Evolutionary conservation across 30 jellyfish, hydroid and myxozoan genomes (phyloP).

Genomic region (Aurelia coerulea): DNA sequence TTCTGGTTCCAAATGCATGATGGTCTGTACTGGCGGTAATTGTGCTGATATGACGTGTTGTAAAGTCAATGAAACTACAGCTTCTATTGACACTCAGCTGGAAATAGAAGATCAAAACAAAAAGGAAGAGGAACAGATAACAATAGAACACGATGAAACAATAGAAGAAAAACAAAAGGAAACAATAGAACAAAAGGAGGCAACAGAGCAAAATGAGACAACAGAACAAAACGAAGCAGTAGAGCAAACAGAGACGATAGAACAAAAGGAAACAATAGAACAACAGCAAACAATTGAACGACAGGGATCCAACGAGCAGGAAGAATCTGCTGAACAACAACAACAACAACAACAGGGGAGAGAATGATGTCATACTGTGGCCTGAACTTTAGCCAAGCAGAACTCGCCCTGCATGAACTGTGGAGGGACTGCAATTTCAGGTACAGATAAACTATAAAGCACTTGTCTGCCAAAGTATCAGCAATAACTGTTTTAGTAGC

Average conservation of each 20-base stretch:
- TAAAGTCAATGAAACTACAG: constrained; percentile 31
- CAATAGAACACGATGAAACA: no score
- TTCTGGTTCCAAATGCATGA: constrained; percentile 64
- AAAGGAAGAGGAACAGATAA: no score
- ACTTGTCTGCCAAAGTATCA: no score
- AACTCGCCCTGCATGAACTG: background rate
- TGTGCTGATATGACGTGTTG: constrained; percentile 81
- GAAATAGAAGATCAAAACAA: no score
- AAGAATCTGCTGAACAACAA: background rate
- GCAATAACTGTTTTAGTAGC: no score
- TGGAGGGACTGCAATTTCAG: no score
- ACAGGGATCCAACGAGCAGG: background rate
- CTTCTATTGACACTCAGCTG: constrained; percentile 9
- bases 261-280: background rate
- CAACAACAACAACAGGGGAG: background rate
- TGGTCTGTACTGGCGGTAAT: constrained; percentile 55
- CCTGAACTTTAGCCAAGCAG: background rate
- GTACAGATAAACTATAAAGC: no score
- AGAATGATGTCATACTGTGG: background rate
- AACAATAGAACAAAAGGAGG: no score
- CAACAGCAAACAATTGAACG: background rate
- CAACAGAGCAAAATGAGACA: no score
- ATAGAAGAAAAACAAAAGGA: no score
- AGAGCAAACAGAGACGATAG: background rate
- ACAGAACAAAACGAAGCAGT: no score